Conservation (phyloP, 1,140 invertebrate genomes). For the Brachionus sp. region DNA sequence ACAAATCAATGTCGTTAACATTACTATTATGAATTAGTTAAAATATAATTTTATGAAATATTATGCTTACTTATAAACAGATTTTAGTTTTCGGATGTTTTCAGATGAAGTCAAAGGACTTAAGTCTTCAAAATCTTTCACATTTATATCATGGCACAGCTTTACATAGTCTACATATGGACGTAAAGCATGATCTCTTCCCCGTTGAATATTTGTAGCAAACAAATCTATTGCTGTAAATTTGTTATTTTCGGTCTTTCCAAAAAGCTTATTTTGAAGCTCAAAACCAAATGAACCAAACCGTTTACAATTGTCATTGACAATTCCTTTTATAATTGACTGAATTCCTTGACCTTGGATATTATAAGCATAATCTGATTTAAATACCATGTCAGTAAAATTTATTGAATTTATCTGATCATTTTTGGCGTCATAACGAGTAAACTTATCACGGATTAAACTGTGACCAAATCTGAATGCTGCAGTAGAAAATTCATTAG, state of each 20-base stretch:
- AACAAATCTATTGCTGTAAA: background rate
- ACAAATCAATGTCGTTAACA: constrained; percentile 44
- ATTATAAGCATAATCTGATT: background rate
- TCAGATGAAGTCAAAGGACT: background rate
- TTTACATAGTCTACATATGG: constrained; percentile 26
- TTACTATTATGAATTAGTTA: background rate
- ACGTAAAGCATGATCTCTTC: constrained; percentile 13
- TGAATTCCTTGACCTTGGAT: background rate
- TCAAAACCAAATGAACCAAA: constrained; percentile 16
- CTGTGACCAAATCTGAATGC: constrained; percentile 43
- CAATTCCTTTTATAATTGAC: background rate
- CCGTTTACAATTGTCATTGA: background rate
- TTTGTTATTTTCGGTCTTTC: background rate
- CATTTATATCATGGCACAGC: background rate
- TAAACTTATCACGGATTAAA: background rate
- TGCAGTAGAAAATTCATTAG: constrained; percentile 34
- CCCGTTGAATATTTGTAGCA: constrained; percentile 7
- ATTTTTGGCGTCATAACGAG: background rate
- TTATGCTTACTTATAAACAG: background rate
- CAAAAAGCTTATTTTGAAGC: constrained; percentile 32
- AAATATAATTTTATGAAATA: background rate
- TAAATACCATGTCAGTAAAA: background rate
- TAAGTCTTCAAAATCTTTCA: constrained; percentile 9
- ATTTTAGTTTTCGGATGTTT: background rate
- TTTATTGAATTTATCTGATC: background rate